These are phyloP conservation scores for Cichladusa arquata DNA, from an alignment of 2,113 vertebrate genomes.

Conservation along the genomic window DNA sequence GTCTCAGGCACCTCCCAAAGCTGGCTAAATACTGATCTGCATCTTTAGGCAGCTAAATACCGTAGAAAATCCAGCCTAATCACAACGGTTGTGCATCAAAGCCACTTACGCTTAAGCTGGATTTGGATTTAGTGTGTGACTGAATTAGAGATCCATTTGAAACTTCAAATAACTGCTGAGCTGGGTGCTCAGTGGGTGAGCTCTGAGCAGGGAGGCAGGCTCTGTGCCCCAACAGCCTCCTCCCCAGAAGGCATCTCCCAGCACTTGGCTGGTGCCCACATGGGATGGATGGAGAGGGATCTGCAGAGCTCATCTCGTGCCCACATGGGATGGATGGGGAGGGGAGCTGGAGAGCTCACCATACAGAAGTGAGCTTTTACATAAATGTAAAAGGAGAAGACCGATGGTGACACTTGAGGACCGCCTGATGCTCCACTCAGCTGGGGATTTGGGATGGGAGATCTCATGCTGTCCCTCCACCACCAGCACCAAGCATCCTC, in stretches of 20 bases:
- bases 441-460: not conserved
- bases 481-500: not conserved
- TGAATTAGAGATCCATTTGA: not conserved
- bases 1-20: not conserved
- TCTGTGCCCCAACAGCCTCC: not conserved
- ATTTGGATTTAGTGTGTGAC: not conserved
- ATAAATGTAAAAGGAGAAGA: too few species aligned
- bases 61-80: conserved; percentile 21
- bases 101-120: not conserved
- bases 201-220: not conserved
- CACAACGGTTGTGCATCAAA: not conserved
- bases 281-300: not conserved
- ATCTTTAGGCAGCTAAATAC: conserved; percentile 34
- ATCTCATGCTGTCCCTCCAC: not conserved
- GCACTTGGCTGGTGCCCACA: not conserved
- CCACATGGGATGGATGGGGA: not conserved
- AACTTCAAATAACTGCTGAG: not conserved
- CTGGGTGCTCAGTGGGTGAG: not conserved
- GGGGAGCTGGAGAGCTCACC: not conserved
- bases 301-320: not conserved
- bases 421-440: too few species aligned
- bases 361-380: not conserved
- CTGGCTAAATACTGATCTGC: not conserved
- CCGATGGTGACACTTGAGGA: too few species aligned
- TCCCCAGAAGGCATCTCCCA: not conserved